Percentiles rank a stretch among this genome's conserved stretches.
These are phyloP conservation scores for Sisyra nigra DNA, from an alignment of 2,888 invertebrate genomes.

Conservation along the genomic window DNA sequence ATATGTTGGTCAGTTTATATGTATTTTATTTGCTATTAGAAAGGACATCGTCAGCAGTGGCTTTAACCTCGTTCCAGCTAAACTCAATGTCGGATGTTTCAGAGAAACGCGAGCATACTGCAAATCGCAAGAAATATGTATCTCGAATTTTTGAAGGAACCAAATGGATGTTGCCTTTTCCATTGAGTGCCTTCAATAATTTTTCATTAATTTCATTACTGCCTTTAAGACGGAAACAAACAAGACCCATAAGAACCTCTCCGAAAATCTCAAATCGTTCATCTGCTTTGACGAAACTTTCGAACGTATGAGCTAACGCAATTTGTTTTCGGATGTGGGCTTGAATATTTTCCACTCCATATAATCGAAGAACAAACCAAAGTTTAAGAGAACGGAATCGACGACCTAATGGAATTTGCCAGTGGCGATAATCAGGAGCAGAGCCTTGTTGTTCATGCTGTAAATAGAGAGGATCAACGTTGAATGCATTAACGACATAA, in stretches of 20 bases:
- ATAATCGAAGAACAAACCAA: slow-evolving; percentile 88
- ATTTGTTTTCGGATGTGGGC: slow-evolving; percentile 75
- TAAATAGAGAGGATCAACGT: slow-evolving; percentile 91
- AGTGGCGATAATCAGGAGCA: slow-evolving; percentile 89
- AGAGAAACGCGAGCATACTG: slow-evolving; percentile 74
- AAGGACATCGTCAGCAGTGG: slow-evolving; percentile 53
- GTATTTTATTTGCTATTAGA: slow-evolving; percentile 18
- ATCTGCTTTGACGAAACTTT: slow-evolving; percentile 56
- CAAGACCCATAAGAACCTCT: slow-evolving; percentile 85
- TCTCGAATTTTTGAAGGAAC: slow-evolving; percentile 81
- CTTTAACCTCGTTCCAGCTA: slow-evolving; percentile 76
- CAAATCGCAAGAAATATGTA: slow-evolving; percentile 73
- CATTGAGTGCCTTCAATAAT: slow-evolving; percentile 70
- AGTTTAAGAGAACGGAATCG: slow-evolving; percentile 84
- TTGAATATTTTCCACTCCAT: slow-evolving; percentile 78
- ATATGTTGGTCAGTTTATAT: not conserved
- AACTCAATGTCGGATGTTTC: slow-evolving; percentile 65
- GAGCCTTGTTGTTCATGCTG: slow-evolving; percentile 86
- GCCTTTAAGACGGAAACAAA: slow-evolving; percentile 88
- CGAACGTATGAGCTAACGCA: slow-evolving; percentile 75
- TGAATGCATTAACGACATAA: slow-evolving; percentile 87
- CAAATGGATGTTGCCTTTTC: slow-evolving; percentile 78
- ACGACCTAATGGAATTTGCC: slow-evolving; percentile 92
- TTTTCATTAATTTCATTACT: slow-evolving; percentile 68
- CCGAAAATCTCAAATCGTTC: slow-evolving; percentile 76